Conservation (phyloP, 2,888 invertebrate species). For the Tachina lurida region DNA sequence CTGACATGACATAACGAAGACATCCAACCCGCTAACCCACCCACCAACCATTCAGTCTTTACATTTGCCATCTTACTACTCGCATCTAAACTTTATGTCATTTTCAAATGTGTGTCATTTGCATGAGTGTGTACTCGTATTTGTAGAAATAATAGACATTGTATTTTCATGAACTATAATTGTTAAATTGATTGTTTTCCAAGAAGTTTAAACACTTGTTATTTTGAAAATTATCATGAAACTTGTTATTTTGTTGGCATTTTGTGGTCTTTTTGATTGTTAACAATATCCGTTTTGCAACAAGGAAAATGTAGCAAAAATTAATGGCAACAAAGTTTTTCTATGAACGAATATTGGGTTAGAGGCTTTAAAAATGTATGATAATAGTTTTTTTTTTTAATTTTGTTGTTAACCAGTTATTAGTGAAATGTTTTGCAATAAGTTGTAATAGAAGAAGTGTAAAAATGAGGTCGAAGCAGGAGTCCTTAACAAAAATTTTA, state of each 20-base stretch:
- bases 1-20: conserved; percentile 19
- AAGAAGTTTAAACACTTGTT: conserved; percentile 73
- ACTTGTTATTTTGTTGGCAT: conserved; percentile 78
- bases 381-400: neutral
- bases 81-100: conserved; percentile 36
- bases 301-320: conserved; percentile 13
- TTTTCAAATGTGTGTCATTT: conserved; percentile 63
- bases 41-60: neutral
- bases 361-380: neutral
- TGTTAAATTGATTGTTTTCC: conserved; percentile 75
- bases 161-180: conserved; percentile 71
- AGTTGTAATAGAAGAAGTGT: neutral
- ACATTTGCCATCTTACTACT: conserved; percentile 5
- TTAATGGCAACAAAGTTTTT: neutral
- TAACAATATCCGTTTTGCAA: conserved; percentile 76
- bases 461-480: neutral
- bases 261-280: conserved; percentile 79
- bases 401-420: conserved; percentile 5
- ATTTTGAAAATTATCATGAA: conserved; percentile 72
- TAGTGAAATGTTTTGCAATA: neutral
- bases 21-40: conserved; percentile 36
- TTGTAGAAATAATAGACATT: conserved; percentile 36
- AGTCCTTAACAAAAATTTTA: neutral
- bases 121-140: conserved; percentile 11
- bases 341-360: neutral